Conservation (phyloP, 1,140 invertebrate species). For the Popillia japonica region DNA sequence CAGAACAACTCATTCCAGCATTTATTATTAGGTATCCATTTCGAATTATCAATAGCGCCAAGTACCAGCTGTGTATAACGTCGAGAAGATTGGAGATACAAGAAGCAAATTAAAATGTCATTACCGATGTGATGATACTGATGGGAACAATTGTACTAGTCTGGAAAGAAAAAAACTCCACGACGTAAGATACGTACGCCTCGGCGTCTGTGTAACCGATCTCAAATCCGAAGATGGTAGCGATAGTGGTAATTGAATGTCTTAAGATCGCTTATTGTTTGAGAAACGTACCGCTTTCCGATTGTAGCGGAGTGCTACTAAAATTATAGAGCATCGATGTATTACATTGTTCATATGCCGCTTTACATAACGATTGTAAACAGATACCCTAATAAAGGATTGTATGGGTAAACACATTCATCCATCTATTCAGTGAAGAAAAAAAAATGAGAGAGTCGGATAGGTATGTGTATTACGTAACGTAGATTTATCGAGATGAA, state of each 20-base stretch:
- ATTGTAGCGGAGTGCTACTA: not conserved
- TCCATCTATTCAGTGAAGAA: not conserved
- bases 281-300: constrained; percentile 8
- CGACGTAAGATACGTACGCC: not conserved
- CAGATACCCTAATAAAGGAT: not conserved
- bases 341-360: not conserved
- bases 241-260: constrained; percentile 4
- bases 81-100: not conserved
- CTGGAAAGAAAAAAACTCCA: not conserved
- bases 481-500: not conserved
- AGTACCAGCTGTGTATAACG: not conserved
- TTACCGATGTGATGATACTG: not conserved
- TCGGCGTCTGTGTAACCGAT: not conserved
- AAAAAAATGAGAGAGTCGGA: not conserved
- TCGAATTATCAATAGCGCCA: not conserved
- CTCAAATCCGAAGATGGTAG: not conserved
- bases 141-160: not conserved
- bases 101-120: not conserved
- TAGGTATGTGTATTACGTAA: not conserved
- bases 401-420: constrained; percentile 4
- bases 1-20: not conserved
- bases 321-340: constrained; percentile 1
- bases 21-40: not conserved
- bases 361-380: not conserved
- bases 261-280: constrained; percentile 7